These are phyloP conservation scores for Drosophila paulistorum DNA, from an alignment of 1,140 invertebrate species.

Conservation along the genomic window DNA sequence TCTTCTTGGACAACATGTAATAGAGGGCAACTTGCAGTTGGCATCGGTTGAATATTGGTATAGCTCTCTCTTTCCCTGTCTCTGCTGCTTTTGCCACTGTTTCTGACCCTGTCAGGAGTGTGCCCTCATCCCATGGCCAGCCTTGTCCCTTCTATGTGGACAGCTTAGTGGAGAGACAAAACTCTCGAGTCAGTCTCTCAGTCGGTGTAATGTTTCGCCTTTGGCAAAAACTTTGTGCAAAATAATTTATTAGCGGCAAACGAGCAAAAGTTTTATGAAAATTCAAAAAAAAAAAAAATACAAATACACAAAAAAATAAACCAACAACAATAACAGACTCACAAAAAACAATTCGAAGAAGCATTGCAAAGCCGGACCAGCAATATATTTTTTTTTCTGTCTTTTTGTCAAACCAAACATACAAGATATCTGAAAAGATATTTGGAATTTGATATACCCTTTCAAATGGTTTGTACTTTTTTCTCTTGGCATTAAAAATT, in stretches of 20 bases:
- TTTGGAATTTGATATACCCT: conserved; percentile 26
- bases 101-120: background rate
- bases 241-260: conserved; percentile 81
- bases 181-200: conserved; percentile 4
- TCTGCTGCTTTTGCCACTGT: background rate
- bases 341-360: conserved; percentile 16
- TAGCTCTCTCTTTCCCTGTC: no score
- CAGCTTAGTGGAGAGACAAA: conserved; percentile 54
- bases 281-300: conserved; percentile 46
- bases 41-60: conserved; percentile 26
- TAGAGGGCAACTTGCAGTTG: conserved; percentile 53
- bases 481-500: no score
- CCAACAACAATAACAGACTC: background rate
- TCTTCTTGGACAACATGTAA: conserved; percentile 31
- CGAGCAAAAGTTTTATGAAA: conserved; percentile 79
- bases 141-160: conserved; percentile 52
- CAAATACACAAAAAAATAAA: conserved; percentile 27
- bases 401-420: background rate
- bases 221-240: conserved; percentile 53
- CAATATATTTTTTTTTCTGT: background rate
- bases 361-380: background rate
- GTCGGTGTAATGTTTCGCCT: conserved; percentile 32
- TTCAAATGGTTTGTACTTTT: background rate
- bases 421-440: conserved; percentile 9
- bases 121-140: background rate